Evolutionary conservation across 1,140 invertebrate genomes (phyloP), one percentile per base, ranked within the genome.

Genomic region (Eciton burchellii): DNA sequence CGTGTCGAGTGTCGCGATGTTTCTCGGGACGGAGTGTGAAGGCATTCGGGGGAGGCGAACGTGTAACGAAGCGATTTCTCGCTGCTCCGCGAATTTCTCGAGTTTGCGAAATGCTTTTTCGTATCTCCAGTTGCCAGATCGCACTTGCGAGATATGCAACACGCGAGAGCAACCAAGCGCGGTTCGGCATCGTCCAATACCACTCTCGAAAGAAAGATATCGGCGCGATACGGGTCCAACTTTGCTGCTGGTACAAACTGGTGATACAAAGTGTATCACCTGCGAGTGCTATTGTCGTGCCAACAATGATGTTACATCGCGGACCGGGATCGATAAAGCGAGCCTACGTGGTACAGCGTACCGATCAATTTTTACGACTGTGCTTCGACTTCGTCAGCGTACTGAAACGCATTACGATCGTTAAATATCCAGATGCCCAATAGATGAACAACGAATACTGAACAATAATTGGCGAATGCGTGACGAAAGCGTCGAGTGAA

Each of bases 271-370:
- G 26, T 11, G 4, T 8, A n/a, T n/a, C n/a, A n/a, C n/a, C n/a
- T 16, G 8, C 54, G 4, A 59, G 5, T 45, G n/a, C 74, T 68
- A 57, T 79, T 56, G 68, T 45, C 19, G n/a, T 12, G 49, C 35
- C 45, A 49, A 35, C 49, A 57, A 68, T 79, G n/a, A 57, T 57
- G 45, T 79, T 43, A 57, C 12, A 45, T 70, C 24, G 63, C 52
- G n/a, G 26, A 68, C 24, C 21, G 12, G 21, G 41, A 79, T 79
- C 74, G 49, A 70, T 79, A 79, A 70, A 1, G 9, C 29, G 26
- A 43, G 24, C 5, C 16, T 19, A 56, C 21, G 16, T 70, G 35
- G 12, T 29, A 35, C 2, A 35, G 35, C 14, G 9, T 21, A 76
- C 1, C 4, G 35, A 76, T 65, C 14, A 66, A 66, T 66, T 68